Evolutionary conservation across 2,113 vertebrate genomes (phyloP), one percentile per base, ranked within the genome.

Genomic region (Sylvicapra grimmia): DNA sequence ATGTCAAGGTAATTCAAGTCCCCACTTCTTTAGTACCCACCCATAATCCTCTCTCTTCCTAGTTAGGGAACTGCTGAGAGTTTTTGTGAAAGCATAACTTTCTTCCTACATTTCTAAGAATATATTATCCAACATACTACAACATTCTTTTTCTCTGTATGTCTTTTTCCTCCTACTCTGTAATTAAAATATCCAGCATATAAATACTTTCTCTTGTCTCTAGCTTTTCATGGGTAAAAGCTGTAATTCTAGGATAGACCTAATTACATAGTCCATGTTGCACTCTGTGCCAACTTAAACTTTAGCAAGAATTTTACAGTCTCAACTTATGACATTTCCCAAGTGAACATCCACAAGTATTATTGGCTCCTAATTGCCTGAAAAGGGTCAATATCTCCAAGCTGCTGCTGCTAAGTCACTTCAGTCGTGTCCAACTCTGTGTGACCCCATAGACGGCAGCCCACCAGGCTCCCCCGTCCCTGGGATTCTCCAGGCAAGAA

Each of bases 191-290:
- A n/a, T 49, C 77, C 83, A 65, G 68, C 21, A 4, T 49, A 91
- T 58, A 94, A 89, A 93, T 80, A 29, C 83, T 94, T 94, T 95
- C 94, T 89, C 29, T 86, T 86, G 44, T 56, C 86, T 93, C 86
- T 51, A 96, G 47, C 25, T 89, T 68, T 53, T 44, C 53, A 23
- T 68, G 89, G 63, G 21, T 79, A 90, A 96, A 94, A 51, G 49
- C 58, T 92, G 23, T 86, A 97, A 95, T 96, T 95, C 93, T 59
- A 54, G 72, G 58, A 68, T 15, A 92, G 92, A 90, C 49, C 53
- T 98, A 96, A 96, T 97, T 90, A 90, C 53, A 95, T 53, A 80
- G 33, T 92, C 33, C 21, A 59, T 87, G 33, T 51, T 83, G 59
- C 12, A 51, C 25, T 84, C 77, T 84, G 18, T 87, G 89, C 72